Evolutionary conservation across 2,888 invertebrate genomes (phyloP), one percentile per base, ranked within the genome.

Genomic region (Nomada ruficornis): DNA sequence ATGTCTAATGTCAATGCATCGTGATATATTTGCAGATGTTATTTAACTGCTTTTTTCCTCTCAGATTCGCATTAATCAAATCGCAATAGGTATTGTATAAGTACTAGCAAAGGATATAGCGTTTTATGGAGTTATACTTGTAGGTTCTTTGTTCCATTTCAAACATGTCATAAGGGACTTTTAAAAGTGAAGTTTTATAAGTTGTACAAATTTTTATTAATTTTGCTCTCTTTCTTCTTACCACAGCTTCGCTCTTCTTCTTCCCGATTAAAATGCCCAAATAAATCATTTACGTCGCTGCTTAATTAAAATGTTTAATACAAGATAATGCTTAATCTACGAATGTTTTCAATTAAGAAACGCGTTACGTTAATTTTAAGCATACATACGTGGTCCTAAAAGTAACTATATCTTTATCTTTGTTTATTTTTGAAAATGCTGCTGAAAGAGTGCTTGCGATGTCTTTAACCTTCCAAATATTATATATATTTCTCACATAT

Each of bases 211-310:
- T 13, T 47, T 13, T 47, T 0, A 47, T 47, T 15, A 13, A 47
- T 54, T 10, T 18, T n/a, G 5, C 20, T 42, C 62, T n/a, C 20
- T 62, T 62, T 42, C 20, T 62, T n/a, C 20, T n/a, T 26, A 7
- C n/a, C 44, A 69, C 57, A 57, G 44, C n/a, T 69, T 59, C 44
- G 26, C 69, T 69, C 10, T 26, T 68, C 55, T 42, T 69, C n/a
- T 57, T n/a, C n/a, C 26, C 18, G 26, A 7, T 26, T 18, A 15
- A 15, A 63, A 18, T 26, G 26, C n/a, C 4, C 18, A 64, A 18
- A 50, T 50, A 65, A 29, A 26, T 59, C 9, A 29, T 29, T 29
- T 59, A 29, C 18, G 13, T 26, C 18, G 15, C 15, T 18, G 15
- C 15, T 29, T 29, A 18, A 59, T 59, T 29, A 59, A 59, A 47